Percentiles rank a stretch among this genome's conserved stretches.
These are phyloP conservation scores for Sclerurus mexicanus DNA, from an alignment of 2,113 vertebrate species.

Conservation along the genomic window DNA sequence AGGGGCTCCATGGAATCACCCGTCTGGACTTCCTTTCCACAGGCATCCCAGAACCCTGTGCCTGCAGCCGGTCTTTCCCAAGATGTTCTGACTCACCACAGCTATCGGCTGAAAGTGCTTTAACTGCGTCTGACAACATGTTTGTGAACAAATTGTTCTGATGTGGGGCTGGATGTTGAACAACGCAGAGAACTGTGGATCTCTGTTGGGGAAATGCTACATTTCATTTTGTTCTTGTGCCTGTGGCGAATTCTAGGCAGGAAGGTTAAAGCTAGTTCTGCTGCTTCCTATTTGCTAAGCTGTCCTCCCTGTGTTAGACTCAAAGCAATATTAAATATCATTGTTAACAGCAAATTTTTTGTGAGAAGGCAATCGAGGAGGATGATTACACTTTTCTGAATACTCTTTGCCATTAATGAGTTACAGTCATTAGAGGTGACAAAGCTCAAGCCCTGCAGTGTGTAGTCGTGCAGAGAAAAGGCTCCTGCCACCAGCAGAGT, in stretches of 20 bases:
- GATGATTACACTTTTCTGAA: background rate
- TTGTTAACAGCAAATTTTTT: background rate
- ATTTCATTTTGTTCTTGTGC: background rate
- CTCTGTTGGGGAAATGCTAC: background rate
- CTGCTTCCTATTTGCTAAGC: background rate
- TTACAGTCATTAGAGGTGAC: background rate
- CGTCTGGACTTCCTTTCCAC: background rate
- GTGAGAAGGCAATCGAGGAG: background rate
- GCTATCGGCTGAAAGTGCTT: background rate
- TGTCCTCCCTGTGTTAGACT: background rate
- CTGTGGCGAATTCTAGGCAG: background rate
- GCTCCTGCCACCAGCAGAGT: background rate
- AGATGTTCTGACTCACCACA: background rate
- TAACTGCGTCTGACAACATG: background rate
- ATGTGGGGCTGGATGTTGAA: fast-evolving
- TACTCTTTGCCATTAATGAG: background rate
- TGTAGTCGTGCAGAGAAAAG: background rate
- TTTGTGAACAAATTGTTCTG: background rate
- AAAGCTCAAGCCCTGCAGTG: background rate
- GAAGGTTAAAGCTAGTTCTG: background rate
- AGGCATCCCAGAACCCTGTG: background rate
- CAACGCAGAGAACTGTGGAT: background rate
- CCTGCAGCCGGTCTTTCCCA: fast-evolving
- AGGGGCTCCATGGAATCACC: background rate
- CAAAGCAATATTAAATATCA: background rate